Evolutionary conservation across 2,113 vertebrate genomes (phyloP).

Genomic region (Mobula hypostoma): DNA sequence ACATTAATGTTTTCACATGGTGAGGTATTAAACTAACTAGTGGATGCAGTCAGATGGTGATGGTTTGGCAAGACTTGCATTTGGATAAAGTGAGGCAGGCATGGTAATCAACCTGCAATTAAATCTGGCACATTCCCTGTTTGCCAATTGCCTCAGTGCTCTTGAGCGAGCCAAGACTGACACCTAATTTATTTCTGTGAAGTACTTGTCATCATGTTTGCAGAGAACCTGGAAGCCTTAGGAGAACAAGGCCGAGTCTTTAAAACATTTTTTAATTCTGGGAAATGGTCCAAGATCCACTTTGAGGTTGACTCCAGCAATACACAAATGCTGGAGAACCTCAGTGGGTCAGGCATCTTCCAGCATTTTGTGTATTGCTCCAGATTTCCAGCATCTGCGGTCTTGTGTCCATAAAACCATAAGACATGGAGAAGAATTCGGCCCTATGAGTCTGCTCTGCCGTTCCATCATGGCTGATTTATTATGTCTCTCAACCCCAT

Average conservation of each 20-base stretch:
- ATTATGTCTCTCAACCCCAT: too few relatives aligned
- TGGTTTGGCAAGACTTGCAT: background rate
- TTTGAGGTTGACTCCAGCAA: background rate
- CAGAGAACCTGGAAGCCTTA: background rate
- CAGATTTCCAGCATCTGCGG: too few relatives aligned
- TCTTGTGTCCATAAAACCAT: too few relatives aligned
- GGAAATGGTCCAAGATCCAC: background rate
- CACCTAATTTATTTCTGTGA: background rate
- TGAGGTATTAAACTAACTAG: background rate
- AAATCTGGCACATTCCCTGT: background rate
- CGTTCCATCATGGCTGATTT: too few relatives aligned
- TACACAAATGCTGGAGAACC: too few relatives aligned
- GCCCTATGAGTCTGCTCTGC: too few relatives aligned
- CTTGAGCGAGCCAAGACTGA: background rate
- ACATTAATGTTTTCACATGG: background rate
- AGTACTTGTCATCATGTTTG: background rate
- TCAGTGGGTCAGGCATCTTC: too few relatives aligned
- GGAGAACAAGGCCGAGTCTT: background rate
- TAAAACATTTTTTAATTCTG: background rate
- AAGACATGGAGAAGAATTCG: too few relatives aligned
- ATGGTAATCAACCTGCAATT: background rate
- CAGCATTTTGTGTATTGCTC: too few relatives aligned
- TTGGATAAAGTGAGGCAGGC: background rate
- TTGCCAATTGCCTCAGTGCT: background rate
- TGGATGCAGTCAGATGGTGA: background rate